phyloP scores from a whole-genome alignment of 2,797 vertebrate genomes.

The Capromys pilorides region DNA sequence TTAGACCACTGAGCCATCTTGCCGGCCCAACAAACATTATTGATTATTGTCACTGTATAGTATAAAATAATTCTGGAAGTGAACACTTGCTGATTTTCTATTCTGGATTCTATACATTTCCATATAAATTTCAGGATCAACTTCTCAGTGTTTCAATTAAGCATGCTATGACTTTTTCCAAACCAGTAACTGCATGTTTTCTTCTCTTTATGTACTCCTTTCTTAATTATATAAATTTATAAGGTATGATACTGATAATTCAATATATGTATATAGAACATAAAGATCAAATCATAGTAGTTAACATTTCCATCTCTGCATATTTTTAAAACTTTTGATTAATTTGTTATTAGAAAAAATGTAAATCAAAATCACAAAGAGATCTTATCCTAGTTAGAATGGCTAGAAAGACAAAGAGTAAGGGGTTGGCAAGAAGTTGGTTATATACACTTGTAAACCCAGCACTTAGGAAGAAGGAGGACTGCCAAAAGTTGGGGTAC shows the following conservation, averaged over 20 bases:
- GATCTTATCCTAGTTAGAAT: not conserved
- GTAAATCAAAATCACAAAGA: not conserved
- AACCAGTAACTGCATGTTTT: not conserved
- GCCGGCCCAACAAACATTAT: no score
- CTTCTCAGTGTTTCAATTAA: not conserved
- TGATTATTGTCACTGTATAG: not conserved
- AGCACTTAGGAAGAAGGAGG: not conserved
- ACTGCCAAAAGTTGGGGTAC: not conserved
- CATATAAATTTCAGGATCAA: not conserved
- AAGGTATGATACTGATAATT: not conserved
- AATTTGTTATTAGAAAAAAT: not conserved
- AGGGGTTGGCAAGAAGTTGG: not conserved
- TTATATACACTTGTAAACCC: not conserved
- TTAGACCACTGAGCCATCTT: no score
- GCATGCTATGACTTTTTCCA: not conserved
- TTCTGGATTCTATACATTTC: not conserved
- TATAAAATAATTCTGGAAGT: no score
- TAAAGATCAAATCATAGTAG: not conserved
- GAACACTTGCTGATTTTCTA: no score
- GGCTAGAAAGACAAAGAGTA: not conserved
- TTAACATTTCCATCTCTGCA: not conserved
- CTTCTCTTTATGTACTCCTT: not conserved
- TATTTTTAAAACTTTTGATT: not conserved
- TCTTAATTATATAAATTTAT: not conserved
- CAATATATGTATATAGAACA: not conserved